Evolutionary conservation across 2,113 vertebrate genomes (phyloP).

Genomic region (Miniopterus natalensis): DNA sequence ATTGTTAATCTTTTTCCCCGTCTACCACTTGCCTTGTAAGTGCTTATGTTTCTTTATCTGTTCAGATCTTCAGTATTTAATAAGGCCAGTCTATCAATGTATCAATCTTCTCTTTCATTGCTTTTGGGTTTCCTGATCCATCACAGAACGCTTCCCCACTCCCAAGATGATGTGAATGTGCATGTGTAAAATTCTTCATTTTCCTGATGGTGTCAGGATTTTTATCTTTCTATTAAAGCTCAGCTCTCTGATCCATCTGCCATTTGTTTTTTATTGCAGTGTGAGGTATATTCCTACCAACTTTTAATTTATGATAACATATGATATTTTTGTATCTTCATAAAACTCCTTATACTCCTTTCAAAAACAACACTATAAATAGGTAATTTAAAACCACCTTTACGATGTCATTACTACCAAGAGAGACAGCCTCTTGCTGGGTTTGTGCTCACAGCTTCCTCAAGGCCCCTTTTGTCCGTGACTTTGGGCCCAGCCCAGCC

Average conservation of each 20-base stretch:
- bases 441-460: not conserved
- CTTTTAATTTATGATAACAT: not conserved
- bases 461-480: not conserved
- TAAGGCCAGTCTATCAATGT: constrained; percentile 29
- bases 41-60: constrained; percentile 4
- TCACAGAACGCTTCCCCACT: not conserved
- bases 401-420: not conserved
- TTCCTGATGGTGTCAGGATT: constrained; percentile 26
- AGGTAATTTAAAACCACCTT: not conserved
- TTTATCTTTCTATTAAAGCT: constrained; percentile 24
- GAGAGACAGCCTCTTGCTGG: not conserved
- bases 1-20: constrained; percentile 39
- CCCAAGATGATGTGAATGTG: not conserved
- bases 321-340: not conserved
- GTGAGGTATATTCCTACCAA: not conserved
- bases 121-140: constrained; percentile 34
- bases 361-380: not conserved
- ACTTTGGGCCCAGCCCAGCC: not conserved
- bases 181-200: not conserved
- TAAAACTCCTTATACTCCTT: not conserved
- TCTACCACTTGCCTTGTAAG: constrained; percentile 38
- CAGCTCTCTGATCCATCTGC: not conserved
- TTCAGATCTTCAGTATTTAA: constrained; percentile 51
- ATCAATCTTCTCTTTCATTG: constrained; percentile 34
- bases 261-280: not conserved